Evolutionary conservation across 2,797 vertebrate species (phyloP), one percentile per base, ranked within the genome.

Genomic region (Morelia viridis): DNA sequence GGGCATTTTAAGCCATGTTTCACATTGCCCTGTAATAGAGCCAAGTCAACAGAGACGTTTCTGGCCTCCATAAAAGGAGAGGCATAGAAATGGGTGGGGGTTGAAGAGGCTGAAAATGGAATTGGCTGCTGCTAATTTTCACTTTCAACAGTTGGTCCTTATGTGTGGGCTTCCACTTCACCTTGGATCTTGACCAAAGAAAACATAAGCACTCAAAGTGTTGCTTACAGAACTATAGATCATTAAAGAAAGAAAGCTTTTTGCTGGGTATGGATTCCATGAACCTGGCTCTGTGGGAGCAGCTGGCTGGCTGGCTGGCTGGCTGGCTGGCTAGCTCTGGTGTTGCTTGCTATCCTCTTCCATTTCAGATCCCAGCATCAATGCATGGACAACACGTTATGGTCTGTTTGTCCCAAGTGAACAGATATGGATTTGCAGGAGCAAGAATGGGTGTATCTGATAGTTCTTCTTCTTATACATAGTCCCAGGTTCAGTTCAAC

Each of bases 221-320:
- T 94, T 95, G 95, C 95, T 95, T 94, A 92, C 87, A 94, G 91
- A 92, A 90, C 90, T 92, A 92, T 94, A 94, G 93, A 94, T 95
- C 95, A 94, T 95, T 94, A 94, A 94, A 94, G 93, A 94, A 91
- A 90, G 93, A 88, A 91, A 94, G 92, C 84, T 86, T 87, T 93
- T 94, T 91, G 93, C 91, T 93, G 89, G 83, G 85, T 62, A 87
- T 56, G 76, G 91, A 80, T 88, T 89, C 86, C 91, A 89, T 92
- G 92, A 94, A 91, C 24, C 83, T 24, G n/a, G 91, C 87, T 57
- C 85, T 61, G 86, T 91, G 61, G 89, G 92, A 71, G 68, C 85
- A 53, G 65, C 80, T 68, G 57, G 46, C 19, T 83, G 87, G 90
- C 80, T n/a, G 68, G 71, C 41, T 80, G 19, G 41, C 35, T 41